phyloP scores from a whole-genome alignment of 1,140 invertebrate species.

The Thrips palmi region DNA sequence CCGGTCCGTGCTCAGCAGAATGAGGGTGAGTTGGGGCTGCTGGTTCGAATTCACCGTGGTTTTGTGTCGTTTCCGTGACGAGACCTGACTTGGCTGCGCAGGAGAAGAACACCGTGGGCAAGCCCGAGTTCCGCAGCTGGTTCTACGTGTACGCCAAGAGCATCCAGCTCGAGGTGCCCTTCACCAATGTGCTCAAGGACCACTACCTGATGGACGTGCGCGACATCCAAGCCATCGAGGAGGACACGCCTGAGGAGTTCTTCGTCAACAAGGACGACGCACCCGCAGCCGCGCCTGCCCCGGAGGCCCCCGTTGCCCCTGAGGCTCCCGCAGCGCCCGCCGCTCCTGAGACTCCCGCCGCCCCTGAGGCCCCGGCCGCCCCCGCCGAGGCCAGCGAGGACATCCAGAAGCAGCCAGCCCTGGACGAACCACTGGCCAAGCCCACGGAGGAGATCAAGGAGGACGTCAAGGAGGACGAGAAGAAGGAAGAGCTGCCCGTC shows the following conservation, averaged over 20 bases:
- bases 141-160: slow-evolving; percentile 45
- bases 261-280: slow-evolving; percentile 12
- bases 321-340: too few relatives aligned
- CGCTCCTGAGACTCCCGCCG: too few relatives aligned
- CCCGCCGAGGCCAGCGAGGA: too few relatives aligned
- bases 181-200: slow-evolving; percentile 31
- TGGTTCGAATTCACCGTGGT: neutral
- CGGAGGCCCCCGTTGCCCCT: neutral
- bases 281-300: neutral
- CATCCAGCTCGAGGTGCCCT: slow-evolving; percentile 34
- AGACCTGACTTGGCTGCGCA: slow-evolving; percentile 11
- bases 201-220: slow-evolving; percentile 35
- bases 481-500: too few relatives aligned
- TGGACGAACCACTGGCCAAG: too few relatives aligned
- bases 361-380: too few relatives aligned
- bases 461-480: too few relatives aligned
- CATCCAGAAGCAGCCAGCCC: too few relatives aligned
- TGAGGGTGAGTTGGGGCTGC: slow-evolving; percentile 13
- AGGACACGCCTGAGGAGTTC: slow-evolving; percentile 9
- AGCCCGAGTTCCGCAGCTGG: slow-evolving; percentile 39
- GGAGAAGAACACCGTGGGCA: slow-evolving; percentile 20
- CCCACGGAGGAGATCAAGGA: too few relatives aligned
- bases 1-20: slow-evolving; percentile 13
- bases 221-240: slow-evolving; percentile 11
- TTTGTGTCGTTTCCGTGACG: neutral